Evolutionary conservation across 2,113 vertebrate genomes (phyloP).

Genomic region (Loxodonta africana): DNA sequence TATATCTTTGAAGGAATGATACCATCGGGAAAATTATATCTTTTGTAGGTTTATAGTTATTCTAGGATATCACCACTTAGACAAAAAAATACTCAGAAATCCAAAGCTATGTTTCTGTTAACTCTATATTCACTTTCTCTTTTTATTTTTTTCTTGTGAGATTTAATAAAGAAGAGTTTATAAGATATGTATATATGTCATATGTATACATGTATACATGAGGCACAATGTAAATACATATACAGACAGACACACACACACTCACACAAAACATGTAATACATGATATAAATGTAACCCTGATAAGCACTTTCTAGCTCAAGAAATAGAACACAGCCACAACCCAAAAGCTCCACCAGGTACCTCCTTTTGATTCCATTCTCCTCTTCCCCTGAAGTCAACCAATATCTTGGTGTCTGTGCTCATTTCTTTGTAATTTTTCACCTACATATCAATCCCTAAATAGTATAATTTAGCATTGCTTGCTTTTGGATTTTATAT

Average conservation of each 20-base stretch:
- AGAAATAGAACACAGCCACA: not conserved
- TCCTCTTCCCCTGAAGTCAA: not conserved
- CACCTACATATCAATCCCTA: not conserved
- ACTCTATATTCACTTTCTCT: not conserved
- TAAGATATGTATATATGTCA: not conserved
- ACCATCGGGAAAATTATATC: not conserved
- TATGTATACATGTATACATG: not conserved
- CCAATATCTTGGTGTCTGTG: not conserved
- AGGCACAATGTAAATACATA: not conserved
- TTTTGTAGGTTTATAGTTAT: not conserved
- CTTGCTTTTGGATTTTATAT: not conserved
- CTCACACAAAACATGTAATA: not conserved
- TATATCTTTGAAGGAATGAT: constrained; percentile 42
- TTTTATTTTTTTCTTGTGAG: not conserved
- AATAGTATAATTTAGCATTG: not conserved
- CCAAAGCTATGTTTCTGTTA: not conserved
- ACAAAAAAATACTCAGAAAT: not conserved
- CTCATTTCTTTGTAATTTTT: not conserved
- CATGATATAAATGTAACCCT: not conserved
- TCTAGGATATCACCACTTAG: not conserved
- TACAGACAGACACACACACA: not conserved
- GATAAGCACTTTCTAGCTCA: not conserved
- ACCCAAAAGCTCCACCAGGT: not conserved
- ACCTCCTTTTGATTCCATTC: not conserved
- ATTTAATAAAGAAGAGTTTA: not conserved